These are phyloP conservation scores for Eupristina koningsbergeri DNA, from an alignment of 1,140 invertebrate genomes.

Conservation along the genomic window DNA sequence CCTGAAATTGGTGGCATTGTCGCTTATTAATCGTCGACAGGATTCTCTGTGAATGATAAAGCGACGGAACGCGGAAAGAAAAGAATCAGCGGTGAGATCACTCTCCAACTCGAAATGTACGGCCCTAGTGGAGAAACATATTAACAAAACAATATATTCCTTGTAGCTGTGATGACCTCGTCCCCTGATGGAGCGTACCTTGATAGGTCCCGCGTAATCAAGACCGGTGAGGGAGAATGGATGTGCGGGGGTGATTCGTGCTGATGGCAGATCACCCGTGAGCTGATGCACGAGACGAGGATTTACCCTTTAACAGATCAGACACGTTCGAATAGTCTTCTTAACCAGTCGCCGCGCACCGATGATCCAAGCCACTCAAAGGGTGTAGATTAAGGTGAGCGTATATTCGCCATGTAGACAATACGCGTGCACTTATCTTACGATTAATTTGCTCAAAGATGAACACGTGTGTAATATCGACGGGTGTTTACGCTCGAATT, in stretches of 20 bases:
- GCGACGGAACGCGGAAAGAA: neutral
- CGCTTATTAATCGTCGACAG: neutral
- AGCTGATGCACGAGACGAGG: neutral
- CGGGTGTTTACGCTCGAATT: too few relatives aligned
- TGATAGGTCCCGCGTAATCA: neutral
- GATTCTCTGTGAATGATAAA: neutral
- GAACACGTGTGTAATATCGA: too few relatives aligned
- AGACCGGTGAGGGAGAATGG: neutral
- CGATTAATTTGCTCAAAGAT: too few relatives aligned
- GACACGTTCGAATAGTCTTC: too few relatives aligned
- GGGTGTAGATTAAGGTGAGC: too few relatives aligned
- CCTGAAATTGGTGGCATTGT: neutral
- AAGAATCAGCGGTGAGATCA: neutral
- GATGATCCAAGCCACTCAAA: too few relatives aligned
- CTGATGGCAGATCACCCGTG: neutral
- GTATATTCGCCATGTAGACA: too few relatives aligned
- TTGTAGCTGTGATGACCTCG: neutral
- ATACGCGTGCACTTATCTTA: too few relatives aligned
- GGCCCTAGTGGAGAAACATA: neutral
- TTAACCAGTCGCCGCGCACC: too few relatives aligned
- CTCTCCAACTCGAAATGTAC: neutral
- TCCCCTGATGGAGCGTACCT: neutral
- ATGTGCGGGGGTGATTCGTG: neutral
- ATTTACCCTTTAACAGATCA: too few relatives aligned
- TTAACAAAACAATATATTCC: neutral